A percentile compares a stretch with the other conserved stretches of the same genome.
phyloP scores from a whole-genome alignment of 2,888 invertebrate species.

The Tridacna crocea region DNA sequence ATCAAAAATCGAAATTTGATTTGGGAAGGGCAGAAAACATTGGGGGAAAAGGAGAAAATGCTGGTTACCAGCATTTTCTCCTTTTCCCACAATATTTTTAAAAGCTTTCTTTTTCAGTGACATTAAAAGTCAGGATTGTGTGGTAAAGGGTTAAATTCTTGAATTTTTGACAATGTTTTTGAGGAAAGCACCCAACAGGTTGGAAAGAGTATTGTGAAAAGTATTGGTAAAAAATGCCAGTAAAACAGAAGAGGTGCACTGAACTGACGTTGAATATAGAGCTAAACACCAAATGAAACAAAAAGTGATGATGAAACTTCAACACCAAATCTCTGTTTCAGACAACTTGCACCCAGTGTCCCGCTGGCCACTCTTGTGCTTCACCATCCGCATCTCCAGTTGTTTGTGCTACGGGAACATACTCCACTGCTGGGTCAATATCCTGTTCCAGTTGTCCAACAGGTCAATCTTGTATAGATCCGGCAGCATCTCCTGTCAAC shows the following conservation, averaged over 20 bases:
- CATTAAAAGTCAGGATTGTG: neutral
- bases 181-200: no score
- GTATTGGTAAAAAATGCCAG: no score
- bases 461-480: constrained; percentile 78
- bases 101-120: neutral
- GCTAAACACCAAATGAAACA: no score
- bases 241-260: no score
- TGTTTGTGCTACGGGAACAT: constrained; percentile 72
- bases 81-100: neutral
- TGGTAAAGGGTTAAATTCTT: neutral
- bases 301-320: no score
- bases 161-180: neutral
- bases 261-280: no score
- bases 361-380: constrained; percentile 79
- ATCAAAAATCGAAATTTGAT: no score
- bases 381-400: constrained; percentile 57
- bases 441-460: constrained; percentile 74
- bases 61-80: neutral
- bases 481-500: constrained; percentile 68
- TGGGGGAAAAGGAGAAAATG: neutral
- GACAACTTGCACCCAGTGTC: constrained; percentile 76
- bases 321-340: constrained; percentile 32
- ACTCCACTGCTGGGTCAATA: constrained; percentile 63
- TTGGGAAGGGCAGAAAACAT: neutral
- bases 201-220: no score